phyloP scores from a whole-genome alignment of 2,113 vertebrate genomes.

The Grallaria varia region DNA sequence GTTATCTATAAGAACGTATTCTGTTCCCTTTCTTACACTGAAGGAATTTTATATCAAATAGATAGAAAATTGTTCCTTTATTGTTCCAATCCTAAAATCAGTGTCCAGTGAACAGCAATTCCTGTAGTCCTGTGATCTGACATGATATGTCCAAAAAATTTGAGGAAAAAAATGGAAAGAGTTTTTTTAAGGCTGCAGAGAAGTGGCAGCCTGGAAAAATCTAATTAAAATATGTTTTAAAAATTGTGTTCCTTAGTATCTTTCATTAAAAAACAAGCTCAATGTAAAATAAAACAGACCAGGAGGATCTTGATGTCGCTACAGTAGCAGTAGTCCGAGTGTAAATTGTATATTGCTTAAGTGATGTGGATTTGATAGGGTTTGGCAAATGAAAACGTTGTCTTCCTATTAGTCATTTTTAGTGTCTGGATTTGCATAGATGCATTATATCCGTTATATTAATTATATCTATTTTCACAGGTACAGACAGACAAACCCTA shows the following conservation, averaged over 20 bases:
- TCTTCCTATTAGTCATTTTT: conserved; percentile 59
- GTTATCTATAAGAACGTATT: not conserved
- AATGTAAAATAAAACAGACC: not conserved
- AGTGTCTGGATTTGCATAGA: conserved; percentile 68
- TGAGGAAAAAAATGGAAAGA: not conserved
- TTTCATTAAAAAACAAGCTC: not conserved
- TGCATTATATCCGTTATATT: conserved; percentile 76
- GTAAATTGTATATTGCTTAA: not conserved
- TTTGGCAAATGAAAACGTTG: conserved; percentile 50
- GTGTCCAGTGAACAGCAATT: not conserved
- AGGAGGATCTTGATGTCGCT: not conserved
- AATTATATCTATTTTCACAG: conserved; percentile 82
- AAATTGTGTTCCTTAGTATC: not conserved
- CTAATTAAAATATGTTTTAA: not conserved
- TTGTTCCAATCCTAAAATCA: not conserved
- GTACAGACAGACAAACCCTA: conserved; percentile 72
- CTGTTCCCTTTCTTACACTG: not conserved
- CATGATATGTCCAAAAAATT: not conserved
- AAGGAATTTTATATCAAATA: not conserved
- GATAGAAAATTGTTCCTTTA: not conserved
- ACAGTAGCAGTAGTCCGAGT: not conserved
- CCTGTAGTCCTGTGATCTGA: not conserved
- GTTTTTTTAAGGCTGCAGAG: not conserved
- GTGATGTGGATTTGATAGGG: not conserved
- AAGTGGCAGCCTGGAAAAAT: not conserved